These are phyloP conservation scores for Stomatorhinus ivindoensis DNA, from an alignment of 2,113 vertebrate species.

Conservation along the genomic window DNA sequence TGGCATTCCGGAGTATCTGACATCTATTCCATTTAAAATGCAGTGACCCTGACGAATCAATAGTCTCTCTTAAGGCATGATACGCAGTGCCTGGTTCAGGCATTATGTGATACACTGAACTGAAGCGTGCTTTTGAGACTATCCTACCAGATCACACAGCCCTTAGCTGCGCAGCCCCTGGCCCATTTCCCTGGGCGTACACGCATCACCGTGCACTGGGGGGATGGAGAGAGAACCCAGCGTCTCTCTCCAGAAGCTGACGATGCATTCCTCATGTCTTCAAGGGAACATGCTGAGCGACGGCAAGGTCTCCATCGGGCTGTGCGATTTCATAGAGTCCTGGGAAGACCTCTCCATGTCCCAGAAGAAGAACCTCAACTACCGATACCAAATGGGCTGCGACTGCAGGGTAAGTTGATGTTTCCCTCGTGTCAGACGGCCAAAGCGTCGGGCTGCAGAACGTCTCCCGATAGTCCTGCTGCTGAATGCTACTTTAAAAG, in stretches of 20 bases:
- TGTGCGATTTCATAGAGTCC: conserved; percentile 78
- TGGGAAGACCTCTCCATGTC: conserved; percentile 82
- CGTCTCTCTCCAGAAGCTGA: background rate
- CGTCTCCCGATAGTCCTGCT: background rate
- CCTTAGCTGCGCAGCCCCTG: background rate
- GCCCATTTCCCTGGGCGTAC: background rate
- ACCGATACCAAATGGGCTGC: conserved; percentile 84
- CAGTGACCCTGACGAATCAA: background rate
- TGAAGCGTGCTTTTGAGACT: background rate
- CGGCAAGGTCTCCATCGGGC: conserved; percentile 73
- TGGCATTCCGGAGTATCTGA: background rate
- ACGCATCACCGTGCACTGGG: background rate
- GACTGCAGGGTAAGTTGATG: conserved; percentile 77
- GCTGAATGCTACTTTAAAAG: background rate
- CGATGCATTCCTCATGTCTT: background rate
- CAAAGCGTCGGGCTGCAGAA: background rate
- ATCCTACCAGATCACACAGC: background rate
- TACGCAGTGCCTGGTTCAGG: background rate
- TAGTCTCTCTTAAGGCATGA: background rate
- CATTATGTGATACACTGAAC: background rate
- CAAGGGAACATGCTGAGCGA: conserved; percentile 73
- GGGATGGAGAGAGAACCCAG: background rate
- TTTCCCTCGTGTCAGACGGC: background rate
- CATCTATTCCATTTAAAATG: background rate
- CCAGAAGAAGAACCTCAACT: conserved; percentile 83